Evolutionary conservation across 2,113 vertebrate genomes (phyloP).

Genomic region (Epinephelus moara): DNA sequence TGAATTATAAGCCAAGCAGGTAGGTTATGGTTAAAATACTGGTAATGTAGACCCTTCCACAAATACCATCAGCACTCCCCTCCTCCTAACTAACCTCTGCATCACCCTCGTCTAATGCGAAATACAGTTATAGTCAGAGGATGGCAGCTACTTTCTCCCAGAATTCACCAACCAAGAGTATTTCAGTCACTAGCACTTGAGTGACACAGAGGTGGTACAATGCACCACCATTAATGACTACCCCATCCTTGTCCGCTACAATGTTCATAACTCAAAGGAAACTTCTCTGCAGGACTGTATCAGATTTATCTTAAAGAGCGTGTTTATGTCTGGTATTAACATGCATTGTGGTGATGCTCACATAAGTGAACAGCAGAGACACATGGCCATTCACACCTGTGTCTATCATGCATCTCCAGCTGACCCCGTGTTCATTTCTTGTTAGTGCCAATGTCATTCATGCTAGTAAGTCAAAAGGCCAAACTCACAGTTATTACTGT

Average conservation of each 20-base stretch:
- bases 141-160: neutral
- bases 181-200: constrained; percentile 28
- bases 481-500: no score
- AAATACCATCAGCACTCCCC: neutral
- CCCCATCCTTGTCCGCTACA: neutral
- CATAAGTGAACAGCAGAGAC: no score
- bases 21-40: neutral
- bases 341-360: no score
- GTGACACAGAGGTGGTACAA: neutral
- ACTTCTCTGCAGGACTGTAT: neutral
- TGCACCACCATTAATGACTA: neutral
- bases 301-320: neutral
- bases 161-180: constrained; percentile 6
- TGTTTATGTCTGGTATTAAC: no score
- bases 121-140: neutral
- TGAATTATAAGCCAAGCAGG: neutral
- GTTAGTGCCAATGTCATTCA: no score
- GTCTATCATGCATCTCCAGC: no score
- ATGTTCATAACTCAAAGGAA: no score
- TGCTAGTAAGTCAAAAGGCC: no score
- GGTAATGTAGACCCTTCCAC: neutral
- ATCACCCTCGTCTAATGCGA: neutral
- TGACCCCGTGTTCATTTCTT: no score
- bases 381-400: no score
- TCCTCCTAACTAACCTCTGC: no score